Conservation (phyloP, 2,113 vertebrate species). For the Callithrix jacchus region DNA sequence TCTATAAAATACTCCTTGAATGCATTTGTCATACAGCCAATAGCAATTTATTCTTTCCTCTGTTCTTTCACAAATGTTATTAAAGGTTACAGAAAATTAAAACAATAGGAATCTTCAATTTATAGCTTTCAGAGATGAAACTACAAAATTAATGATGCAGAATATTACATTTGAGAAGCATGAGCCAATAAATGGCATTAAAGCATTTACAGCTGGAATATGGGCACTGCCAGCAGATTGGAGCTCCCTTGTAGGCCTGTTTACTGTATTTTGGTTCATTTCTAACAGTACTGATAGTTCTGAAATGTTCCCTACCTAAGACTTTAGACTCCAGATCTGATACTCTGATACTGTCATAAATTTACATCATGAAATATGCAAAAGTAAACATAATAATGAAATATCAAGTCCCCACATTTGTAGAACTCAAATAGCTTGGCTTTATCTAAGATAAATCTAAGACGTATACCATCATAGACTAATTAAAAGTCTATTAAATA, state of each 20-base stretch:
- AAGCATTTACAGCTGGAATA: neutral
- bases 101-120: slow-evolving; percentile 1
- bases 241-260: accelerated
- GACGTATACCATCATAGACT: neutral
- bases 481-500: neutral
- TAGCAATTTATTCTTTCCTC: neutral
- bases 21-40: neutral
- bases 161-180: neutral
- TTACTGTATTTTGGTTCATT: neutral
- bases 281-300: neutral
- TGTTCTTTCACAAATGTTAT: slow-evolving; percentile 30
- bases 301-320: neutral
- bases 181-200: neutral
- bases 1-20: neutral
- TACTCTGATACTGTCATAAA: too few relatives aligned
- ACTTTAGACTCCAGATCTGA: neutral
- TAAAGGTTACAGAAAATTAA: slow-evolving; percentile 58
- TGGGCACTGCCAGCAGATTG: neutral
- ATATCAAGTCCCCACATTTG: neutral
- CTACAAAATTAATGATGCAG: neutral
- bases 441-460: neutral
- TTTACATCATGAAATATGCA: neutral
- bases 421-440: neutral
- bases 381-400: neutral
- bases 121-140: slow-evolving; percentile 40